Evolutionary conservation across 2,888 invertebrate species (phyloP), one percentile per base, ranked within the genome.

Genomic region (Bugulina stolonifera): DNA sequence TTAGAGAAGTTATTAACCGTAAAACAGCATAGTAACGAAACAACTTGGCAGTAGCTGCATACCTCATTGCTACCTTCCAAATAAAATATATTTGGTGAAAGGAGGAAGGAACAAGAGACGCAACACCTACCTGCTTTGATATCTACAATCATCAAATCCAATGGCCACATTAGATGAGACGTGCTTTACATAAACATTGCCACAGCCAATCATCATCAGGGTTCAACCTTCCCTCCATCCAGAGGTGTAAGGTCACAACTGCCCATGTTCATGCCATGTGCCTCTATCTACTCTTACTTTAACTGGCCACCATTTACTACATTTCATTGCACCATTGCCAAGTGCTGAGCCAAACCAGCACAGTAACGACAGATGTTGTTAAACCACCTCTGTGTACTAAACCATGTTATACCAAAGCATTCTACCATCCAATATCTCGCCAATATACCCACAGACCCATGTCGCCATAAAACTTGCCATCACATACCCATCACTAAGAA

Each of bases 71-170:
- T 10, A 43, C 18, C 43, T 43, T 18, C 18, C 43, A 18, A 10
- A 10, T 43, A 43, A 43, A 43, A 43, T 10, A 43, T 55, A 5
- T 18, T 55, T 18, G 23, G 55, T 5, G 55, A 25, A 55, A 23
- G 55, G 5, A 64, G 27, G 64, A 64, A 32, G 43, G 5, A 5
- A 43, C 5, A 64, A 64, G n/a, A n/a, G n/a, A n/a, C n/a, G n/a
- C n/a, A 5, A 64, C 32, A 64, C 64, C 64, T 64, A 64, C 64
- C 64, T 64, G 25, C 14, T 64, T 5, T 27, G 22, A 64, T 64
- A 64, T 64, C 64, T 64, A 64, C 64, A 64, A 64, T 64, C 64
- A 64, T 32, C 64, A 64, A 64, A 14, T 27, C 64, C 64, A 64
- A 43, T 10, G 18, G 43, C 10, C 43, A 43, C 64, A 64, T 64